Percentiles rank a stretch among this genome's conserved stretches.
Conservation (phyloP, 2,113 vertebrate species). For the Murina feae region DNA sequence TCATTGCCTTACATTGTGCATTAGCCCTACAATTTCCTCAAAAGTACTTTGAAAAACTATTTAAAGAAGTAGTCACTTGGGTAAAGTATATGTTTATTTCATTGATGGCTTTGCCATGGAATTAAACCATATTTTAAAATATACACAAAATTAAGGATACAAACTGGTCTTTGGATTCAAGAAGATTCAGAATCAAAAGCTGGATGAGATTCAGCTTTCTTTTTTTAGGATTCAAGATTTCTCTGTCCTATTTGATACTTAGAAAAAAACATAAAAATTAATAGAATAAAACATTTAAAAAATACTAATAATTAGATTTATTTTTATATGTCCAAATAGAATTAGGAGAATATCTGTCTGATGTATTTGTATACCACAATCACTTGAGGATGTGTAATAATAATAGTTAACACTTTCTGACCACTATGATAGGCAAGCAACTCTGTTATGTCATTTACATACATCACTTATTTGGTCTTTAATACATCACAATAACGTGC, state of each 20-base stretch:
- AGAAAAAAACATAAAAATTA: background rate
- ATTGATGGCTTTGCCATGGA: conserved; percentile 9
- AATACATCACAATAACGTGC: background rate
- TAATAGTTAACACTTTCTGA: background rate
- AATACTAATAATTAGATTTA: background rate
- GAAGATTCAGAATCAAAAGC: background rate
- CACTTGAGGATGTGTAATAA: background rate
- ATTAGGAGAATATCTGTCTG: background rate
- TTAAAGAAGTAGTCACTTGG: conserved; percentile 17
- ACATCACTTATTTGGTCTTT: background rate
- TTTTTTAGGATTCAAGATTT: background rate
- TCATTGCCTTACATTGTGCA: background rate
- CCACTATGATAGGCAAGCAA: background rate
- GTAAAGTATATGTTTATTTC: conserved; percentile 27
- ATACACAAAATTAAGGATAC: background rate
- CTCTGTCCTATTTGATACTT: background rate
- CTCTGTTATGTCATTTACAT: background rate
- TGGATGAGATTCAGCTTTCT: background rate
- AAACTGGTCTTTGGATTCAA: background rate
- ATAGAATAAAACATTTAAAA: background rate
- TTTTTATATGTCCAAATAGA: background rate
- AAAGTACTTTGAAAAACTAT: conserved; percentile 8
- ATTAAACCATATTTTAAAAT: conserved; percentile 31
- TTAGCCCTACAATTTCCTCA: conserved; percentile 26
- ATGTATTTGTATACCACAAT: background rate